Evolutionary conservation across 37 sponge, comb jelly and placozoan genomes (phyloP).

Genomic region (Chondrosia reniformis): DNA sequence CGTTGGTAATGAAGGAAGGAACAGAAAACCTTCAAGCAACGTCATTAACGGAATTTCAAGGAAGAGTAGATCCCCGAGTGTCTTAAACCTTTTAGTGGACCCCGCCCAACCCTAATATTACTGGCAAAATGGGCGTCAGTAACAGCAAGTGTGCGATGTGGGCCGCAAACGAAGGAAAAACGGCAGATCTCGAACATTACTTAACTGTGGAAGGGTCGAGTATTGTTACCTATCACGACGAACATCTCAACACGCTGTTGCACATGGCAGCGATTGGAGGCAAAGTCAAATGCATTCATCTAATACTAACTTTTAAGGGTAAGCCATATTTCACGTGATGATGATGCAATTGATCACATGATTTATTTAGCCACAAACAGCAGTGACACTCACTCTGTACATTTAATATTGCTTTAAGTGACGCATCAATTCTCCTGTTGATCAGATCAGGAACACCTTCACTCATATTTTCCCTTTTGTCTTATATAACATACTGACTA

Average conservation of each 20-base stretch:
- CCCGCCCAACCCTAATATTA: slow-evolving; percentile 1
- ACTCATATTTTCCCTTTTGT: too few relatives aligned
- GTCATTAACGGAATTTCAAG: slow-evolving; percentile 1
- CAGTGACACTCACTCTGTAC: too few relatives aligned
- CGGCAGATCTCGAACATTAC: slow-evolving; percentile 52
- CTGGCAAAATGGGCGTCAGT: background rate
- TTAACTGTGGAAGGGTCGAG: slow-evolving; percentile 11
- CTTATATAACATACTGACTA: too few relatives aligned
- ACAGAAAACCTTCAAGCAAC: background rate
- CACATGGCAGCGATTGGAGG: slow-evolving; percentile 13
- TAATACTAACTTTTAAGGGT: background rate
- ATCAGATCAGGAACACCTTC: too few relatives aligned
- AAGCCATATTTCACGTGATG: background rate
- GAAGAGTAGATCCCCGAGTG: slow-evolving; percentile 1
- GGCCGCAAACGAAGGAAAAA: slow-evolving; percentile 70
- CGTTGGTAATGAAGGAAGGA: too few relatives aligned
- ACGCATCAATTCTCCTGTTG: too few relatives aligned
- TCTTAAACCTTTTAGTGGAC: background rate
- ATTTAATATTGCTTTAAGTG: too few relatives aligned
- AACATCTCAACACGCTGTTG: background rate
- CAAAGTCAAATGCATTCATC: background rate
- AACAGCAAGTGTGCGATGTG: slow-evolving; percentile 26
- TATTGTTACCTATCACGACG: background rate
- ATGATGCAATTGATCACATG: too few relatives aligned
- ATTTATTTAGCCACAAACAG: too few relatives aligned